phyloP scores from a whole-genome alignment of 2,888 invertebrate genomes.

The Eumerus sabulonum region DNA sequence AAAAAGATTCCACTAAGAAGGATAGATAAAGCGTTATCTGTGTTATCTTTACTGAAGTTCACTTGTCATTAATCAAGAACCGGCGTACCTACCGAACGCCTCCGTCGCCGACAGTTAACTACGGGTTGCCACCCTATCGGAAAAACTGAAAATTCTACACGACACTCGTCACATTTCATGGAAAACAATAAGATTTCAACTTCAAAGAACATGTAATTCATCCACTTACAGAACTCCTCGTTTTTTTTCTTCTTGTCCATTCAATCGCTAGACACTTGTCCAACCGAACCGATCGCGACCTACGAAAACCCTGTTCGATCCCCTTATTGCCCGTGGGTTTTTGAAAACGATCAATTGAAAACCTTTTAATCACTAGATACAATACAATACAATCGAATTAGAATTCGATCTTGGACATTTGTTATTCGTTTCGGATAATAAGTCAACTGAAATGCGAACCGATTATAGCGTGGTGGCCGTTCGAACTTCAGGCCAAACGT shows the following conservation, averaged over 20 bases:
- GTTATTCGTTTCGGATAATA: slow-evolving; percentile 9
- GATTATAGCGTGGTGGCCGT: slow-evolving; percentile 6
- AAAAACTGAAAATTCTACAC: too few species aligned
- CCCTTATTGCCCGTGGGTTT: not conserved
- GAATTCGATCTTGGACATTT: not conserved
- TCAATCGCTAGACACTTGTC: not conserved
- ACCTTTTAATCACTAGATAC: slow-evolving; percentile 18
- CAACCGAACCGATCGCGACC: too few species aligned
- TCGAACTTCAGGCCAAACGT: slow-evolving; percentile 43
- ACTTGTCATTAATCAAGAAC: too few species aligned
- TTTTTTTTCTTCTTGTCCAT: slow-evolving; percentile 55
- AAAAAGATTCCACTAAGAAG: too few species aligned
- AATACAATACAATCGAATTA: not conserved
- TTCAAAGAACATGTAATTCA: not conserved
- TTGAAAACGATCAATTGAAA: not conserved
- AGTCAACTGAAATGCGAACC: not conserved
- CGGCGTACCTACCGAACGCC: too few species aligned
- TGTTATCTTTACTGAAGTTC: too few species aligned
- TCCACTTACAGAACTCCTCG: slow-evolving; percentile 62
- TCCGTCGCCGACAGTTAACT: too few species aligned
- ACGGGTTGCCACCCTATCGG: too few species aligned
- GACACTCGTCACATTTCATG: too few species aligned
- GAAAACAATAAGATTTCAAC: not conserved
- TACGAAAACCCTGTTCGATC: not conserved
- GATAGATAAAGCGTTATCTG: too few species aligned